Evolutionary conservation across 2,888 invertebrate genomes (phyloP), one percentile per base, ranked within the genome.

Genomic region (Zygothrica quintamaculata): DNA sequence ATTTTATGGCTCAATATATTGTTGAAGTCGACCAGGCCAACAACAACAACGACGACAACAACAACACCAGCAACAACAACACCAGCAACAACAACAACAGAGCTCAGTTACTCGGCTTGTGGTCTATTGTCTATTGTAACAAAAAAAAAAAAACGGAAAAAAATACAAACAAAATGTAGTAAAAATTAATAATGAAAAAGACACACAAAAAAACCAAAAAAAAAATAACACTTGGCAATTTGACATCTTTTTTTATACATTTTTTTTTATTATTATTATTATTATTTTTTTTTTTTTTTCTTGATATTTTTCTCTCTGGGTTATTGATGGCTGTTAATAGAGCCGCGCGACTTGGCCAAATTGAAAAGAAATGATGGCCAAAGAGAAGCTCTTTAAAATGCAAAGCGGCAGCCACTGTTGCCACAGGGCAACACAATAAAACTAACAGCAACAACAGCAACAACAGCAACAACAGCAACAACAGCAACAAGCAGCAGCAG

Each of bases 1-100:
- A 58, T 71, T 87, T 81, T 84, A 81, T 81, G 84, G 80, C 85
- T 87, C 79, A 81, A 80, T 80, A 22, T 33, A 84, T 59, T 25
- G 34, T 6, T 47, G 11, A 40, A 34, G 16, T 12, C 37, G n/a
- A n/a, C n/a, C n/a, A n/a, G n/a, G n/a, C n/a, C n/a, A 25, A n/a
- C n/a, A n/a, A n/a, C n/a, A n/a, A n/a, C n/a, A n/a, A n/a, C n/a
- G n/a, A n/a, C n/a, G n/a, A n/a, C n/a, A n/a, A n/a, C n/a, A n/a
- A n/a, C n/a, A n/a, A n/a, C n/a, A n/a, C n/a, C n/a, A n/a, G n/a
- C n/a, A n/a, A n/a, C n/a, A n/a, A n/a, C n/a, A n/a, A n/a, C n/a
- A n/a, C n/a, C n/a, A n/a, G n/a, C n/a, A n/a, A n/a, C n/a, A n/a
- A n/a, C n/a, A n/a, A n/a, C n/a, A 46, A 26, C 44, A 42, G 22